Evolutionary conservation across 2,113 vertebrate species (phyloP).

Genomic region (Spheniscus mendiculus): DNA sequence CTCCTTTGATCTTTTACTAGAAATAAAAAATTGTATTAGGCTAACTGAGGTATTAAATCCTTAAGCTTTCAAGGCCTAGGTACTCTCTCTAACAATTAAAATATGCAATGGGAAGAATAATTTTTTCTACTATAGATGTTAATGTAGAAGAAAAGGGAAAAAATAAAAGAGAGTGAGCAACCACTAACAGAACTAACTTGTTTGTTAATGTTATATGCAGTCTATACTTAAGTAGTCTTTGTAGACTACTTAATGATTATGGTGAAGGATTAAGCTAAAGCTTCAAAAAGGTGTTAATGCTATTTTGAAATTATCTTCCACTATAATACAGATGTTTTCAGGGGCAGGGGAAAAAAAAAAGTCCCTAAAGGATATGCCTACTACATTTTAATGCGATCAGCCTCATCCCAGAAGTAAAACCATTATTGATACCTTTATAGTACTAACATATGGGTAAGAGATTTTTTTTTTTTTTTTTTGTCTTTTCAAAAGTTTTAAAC

Average conservation of each 20-base stretch:
- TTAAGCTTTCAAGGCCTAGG: neutral
- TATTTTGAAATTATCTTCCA: neutral
- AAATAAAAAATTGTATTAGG: neutral
- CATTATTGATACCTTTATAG: neutral
- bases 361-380: neutral
- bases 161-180: neutral
- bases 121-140: neutral
- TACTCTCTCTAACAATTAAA: neutral
- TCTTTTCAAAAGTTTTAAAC: neutral
- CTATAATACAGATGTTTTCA: neutral
- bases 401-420: neutral
- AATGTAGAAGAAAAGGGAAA: neutral
- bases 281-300: neutral
- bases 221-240: neutral
- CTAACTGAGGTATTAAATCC: neutral
- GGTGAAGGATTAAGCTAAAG: neutral
- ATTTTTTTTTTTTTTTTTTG: neutral
- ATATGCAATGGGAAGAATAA: neutral
- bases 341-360: neutral
- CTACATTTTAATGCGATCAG: neutral
- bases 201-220: neutral
- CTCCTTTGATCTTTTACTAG: neutral
- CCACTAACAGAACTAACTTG: neutral
- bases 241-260: neutral
- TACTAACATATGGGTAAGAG: neutral